Percentiles rank a stretch among this genome's conserved stretches.
Evolutionary conservation across 2,888 invertebrate genomes (phyloP).

Genomic region (Girardia tigrina): DNA sequence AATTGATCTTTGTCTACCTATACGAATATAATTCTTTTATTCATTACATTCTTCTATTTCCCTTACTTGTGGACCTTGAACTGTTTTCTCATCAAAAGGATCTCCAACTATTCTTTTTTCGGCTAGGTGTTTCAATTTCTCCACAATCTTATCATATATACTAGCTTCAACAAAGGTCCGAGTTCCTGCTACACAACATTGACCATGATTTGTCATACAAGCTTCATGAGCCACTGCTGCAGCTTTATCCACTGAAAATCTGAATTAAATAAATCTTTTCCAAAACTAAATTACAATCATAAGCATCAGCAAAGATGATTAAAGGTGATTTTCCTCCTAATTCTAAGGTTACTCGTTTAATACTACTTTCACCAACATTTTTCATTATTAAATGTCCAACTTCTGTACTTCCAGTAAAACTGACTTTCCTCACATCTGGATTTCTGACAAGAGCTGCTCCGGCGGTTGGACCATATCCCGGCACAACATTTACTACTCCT

Average conservation of each 20-base stretch:
- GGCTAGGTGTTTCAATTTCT: constrained; percentile 61
- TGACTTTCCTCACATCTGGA: constrained; percentile 48
- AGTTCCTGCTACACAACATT: constrained; percentile 71
- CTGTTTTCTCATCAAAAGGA: constrained; percentile 59
- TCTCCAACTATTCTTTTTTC: constrained; percentile 64
- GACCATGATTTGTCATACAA: constrained; percentile 55
- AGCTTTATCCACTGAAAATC: constrained; percentile 44
- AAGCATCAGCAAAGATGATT: constrained; percentile 54
- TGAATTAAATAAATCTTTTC: background rate
- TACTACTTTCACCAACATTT: constrained; percentile 56
- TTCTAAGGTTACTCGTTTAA: constrained; percentile 45
- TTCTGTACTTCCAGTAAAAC: constrained; percentile 49
- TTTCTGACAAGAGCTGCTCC: constrained; percentile 49
- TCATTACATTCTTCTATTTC: too few species aligned
- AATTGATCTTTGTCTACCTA: constrained; percentile 65
- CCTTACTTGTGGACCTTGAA: constrained; percentile 70
- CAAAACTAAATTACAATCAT: constrained; percentile 43
- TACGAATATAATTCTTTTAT: too few species aligned
- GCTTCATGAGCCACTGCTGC: constrained; percentile 46
- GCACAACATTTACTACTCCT: constrained; percentile 77
- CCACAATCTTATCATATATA: constrained; percentile 72
- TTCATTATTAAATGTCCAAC: constrained; percentile 55
- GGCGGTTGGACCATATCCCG: constrained; percentile 59
- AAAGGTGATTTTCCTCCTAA: constrained; percentile 46
- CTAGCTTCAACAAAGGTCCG: constrained; percentile 73